Evolutionary conservation across 1,140 invertebrate genomes (phyloP).

Genomic region (Belonocnema kinseyi): DNA sequence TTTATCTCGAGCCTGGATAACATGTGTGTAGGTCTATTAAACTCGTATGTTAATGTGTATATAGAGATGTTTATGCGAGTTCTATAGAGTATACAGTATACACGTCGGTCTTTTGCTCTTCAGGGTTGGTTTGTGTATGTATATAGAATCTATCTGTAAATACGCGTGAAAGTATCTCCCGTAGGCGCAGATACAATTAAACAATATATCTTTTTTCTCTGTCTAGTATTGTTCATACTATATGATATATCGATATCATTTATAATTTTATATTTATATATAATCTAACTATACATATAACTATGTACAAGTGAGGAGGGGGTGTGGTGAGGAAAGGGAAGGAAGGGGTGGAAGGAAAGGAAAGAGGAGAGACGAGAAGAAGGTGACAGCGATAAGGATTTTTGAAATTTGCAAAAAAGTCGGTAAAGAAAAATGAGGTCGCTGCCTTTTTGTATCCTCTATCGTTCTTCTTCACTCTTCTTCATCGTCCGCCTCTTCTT

Average conservation of each 20-base stretch:
- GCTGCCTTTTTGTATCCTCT: conserved; percentile 40
- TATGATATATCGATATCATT: conserved; percentile 55
- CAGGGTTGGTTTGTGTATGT: conserved; percentile 29
- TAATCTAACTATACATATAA: conserved; percentile 76
- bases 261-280: conserved; percentile 60
- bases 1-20: not conserved
- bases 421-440: conserved; percentile 41
- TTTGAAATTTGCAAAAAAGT: conserved; percentile 31
- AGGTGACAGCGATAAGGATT: conserved; percentile 35
- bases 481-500: conserved; percentile 28
- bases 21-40: not conserved
- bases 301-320: conserved; percentile 72
- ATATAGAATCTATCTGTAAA: conserved; percentile 33
- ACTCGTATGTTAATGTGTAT: conserved; percentile 1
- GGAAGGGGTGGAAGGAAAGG: conserved; percentile 5
- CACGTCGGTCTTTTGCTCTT: conserved; percentile 32
- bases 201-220: conserved; percentile 52
- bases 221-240: conserved; percentile 57
- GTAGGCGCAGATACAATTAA: conserved; percentile 29
- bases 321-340: conserved; percentile 43
- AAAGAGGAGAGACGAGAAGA: conserved; percentile 37
- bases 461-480: conserved; percentile 29
- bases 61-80: conserved; percentile 22
- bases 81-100: conserved; percentile 35
- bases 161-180: conserved; percentile 27